A percentile compares a stretch with the other conserved stretches of the same genome.
Conservation (phyloP, 2,113 vertebrate genomes). For the Crotalus viridis region DNA sequence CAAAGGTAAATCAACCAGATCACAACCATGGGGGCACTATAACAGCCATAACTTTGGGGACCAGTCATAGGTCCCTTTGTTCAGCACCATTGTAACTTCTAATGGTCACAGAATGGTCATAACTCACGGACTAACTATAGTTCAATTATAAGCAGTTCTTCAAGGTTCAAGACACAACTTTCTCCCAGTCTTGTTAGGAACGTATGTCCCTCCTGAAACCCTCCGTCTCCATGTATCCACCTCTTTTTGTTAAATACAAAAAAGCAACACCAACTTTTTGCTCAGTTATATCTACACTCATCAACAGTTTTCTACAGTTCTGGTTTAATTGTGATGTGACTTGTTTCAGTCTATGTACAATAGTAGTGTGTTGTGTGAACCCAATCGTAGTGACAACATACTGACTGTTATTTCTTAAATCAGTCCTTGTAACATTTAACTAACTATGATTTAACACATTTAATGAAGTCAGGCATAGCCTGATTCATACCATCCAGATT, state of each 20-base stretch:
- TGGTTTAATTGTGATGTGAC: not conserved
- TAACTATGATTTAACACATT: not conserved
- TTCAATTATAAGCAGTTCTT: not conserved
- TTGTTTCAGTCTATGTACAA: not conserved
- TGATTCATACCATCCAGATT: not conserved
- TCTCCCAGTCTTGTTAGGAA: not conserved
- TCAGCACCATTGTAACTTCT: too few relatives aligned
- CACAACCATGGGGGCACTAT: too few relatives aligned
- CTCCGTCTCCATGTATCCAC: not conserved
- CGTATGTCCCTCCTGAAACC: not conserved
- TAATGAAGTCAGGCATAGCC: not conserved
- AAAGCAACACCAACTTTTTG: not conserved
- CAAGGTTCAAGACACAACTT: not conserved
- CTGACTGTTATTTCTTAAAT: not conserved
- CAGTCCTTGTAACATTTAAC: not conserved
- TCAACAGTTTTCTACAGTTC: not conserved
- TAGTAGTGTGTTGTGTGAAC: not conserved
- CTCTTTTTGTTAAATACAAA: not conserved
- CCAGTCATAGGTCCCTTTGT: too few relatives aligned
- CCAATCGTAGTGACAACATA: not conserved
- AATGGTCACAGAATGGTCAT: too few relatives aligned
- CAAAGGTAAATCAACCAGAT: too few relatives aligned
- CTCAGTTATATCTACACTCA: not conserved
- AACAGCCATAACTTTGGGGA: too few relatives aligned
- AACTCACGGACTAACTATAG: too few relatives aligned